Conservation (phyloP, 2,113 vertebrate species). For the Clarias macrocephalus region DNA sequence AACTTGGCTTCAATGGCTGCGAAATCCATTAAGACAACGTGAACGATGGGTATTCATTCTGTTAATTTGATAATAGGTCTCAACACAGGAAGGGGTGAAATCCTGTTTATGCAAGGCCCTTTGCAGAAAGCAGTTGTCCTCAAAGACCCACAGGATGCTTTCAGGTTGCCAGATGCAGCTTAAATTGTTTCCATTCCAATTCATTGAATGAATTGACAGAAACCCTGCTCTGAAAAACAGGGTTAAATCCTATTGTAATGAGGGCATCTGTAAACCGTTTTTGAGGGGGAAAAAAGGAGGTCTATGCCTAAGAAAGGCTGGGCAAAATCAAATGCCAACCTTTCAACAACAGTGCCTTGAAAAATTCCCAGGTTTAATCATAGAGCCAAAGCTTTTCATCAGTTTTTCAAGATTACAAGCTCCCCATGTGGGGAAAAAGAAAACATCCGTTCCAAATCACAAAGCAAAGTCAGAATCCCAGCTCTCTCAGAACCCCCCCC, state of each 20-base stretch:
- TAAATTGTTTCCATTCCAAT: conserved; percentile 22
- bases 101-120: conserved; percentile 49
- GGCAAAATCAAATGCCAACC: not conserved
- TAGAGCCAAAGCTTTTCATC: conserved; percentile 19
- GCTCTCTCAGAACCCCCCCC: not conserved
- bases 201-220: conserved; percentile 4
- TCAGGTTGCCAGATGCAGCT: conserved; percentile 28
- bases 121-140: conserved; percentile 28
- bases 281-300: not conserved
- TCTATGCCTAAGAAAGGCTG: not conserved
- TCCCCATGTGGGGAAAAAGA: not conserved
- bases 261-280: conserved; percentile 27
- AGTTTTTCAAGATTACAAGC: conserved; percentile 31
- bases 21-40: conserved; percentile 7
- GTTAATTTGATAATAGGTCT: conserved; percentile 46
- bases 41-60: conserved; percentile 22
- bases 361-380: conserved; percentile 1
- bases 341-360: not conserved
- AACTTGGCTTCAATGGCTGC: not conserved
- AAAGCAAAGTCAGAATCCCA: conserved; percentile 34
- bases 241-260: conserved; percentile 7
- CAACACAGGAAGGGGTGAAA: conserved; percentile 38
- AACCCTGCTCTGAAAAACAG: not conserved
- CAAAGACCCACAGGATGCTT: conserved; percentile 37
- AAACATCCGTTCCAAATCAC: conserved; percentile 4